Percentiles rank a stretch among this genome's conserved stretches.
phyloP scores from a whole-genome alignment of 1,140 invertebrate genomes.

The Amyelois transitella region DNA sequence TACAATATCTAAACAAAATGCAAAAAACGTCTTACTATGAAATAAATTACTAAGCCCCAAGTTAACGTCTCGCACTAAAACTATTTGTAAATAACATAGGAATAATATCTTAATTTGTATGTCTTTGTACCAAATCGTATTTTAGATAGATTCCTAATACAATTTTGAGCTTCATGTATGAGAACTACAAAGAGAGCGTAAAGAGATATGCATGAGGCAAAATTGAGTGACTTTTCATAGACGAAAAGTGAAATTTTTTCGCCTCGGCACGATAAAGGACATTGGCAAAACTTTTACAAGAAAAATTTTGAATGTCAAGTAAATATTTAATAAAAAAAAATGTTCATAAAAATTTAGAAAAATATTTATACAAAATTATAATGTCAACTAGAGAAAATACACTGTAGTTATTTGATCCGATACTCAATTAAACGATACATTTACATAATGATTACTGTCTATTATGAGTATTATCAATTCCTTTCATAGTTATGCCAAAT shows the following conservation, averaged over 20 bases:
- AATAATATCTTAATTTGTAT: slow-evolving; percentile 66
- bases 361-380: neutral
- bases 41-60: slow-evolving; percentile 58
- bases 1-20: slow-evolving; percentile 58
- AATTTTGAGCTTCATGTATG: slow-evolving; percentile 37
- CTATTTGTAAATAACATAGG: slow-evolving; percentile 53
- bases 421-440: neutral
- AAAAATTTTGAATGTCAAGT: slow-evolving; percentile 58
- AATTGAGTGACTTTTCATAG: slow-evolving; percentile 50
- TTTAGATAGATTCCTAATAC: slow-evolving; percentile 37
- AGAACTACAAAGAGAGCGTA: slow-evolving; percentile 20
- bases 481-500: neutral
- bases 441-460: neutral
- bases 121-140: slow-evolving; percentile 65
- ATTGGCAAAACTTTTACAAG: slow-evolving; percentile 51
- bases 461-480: too few relatives aligned
- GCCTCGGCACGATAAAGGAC: slow-evolving; percentile 35
- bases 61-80: slow-evolving; percentile 32
- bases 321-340: neutral
- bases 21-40: slow-evolving; percentile 49
- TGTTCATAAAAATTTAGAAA: neutral
- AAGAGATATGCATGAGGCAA: slow-evolving; percentile 18
- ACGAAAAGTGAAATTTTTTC: slow-evolving; percentile 51
- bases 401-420: neutral
- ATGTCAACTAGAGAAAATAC: slow-evolving; percentile 13